Conservation (phyloP, 2,888 invertebrate species). For the Mesochorus sp. region DNA sequence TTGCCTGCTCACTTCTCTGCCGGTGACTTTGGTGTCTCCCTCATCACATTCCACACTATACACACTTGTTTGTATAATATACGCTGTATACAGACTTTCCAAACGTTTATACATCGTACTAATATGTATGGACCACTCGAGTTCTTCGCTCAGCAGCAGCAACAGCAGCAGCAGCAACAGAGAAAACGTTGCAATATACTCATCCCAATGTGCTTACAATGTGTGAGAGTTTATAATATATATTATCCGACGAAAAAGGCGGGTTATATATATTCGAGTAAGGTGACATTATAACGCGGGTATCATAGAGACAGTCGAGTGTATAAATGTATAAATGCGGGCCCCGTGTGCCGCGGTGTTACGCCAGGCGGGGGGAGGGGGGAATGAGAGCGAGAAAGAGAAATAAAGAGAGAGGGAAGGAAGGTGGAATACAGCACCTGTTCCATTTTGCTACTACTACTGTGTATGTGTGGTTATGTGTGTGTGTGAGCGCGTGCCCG, state of each 20-base stretch:
- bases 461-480: slow-evolving; percentile 29
- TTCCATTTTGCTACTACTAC: slow-evolving; percentile 16
- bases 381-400: not conserved
- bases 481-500: slow-evolving; percentile 53
- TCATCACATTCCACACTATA: slow-evolving; percentile 49
- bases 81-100: slow-evolving; percentile 36
- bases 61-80: slow-evolving; percentile 41
- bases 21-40: slow-evolving; percentile 51
- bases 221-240: slow-evolving; percentile 50
- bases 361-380: not conserved
- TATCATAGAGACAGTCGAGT: slow-evolving; percentile 62
- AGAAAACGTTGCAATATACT: too few relatives aligned
- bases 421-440: not conserved
- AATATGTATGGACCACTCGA: slow-evolving; percentile 36
- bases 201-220: slow-evolving; percentile 38
- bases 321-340: slow-evolving; percentile 62
- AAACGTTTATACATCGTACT: slow-evolving; percentile 47
- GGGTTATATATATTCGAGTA: slow-evolving; percentile 9
- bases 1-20: slow-evolving; percentile 54
- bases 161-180: too few relatives aligned
- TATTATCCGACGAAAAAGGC: slow-evolving; percentile 43
- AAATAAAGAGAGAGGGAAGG: not conserved
- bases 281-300: slow-evolving; percentile 57
- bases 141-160: slow-evolving; percentile 16
- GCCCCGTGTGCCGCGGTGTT: slow-evolving; percentile 20